Evolutionary conservation across 2,113 vertebrate genomes (phyloP).

Genomic region (Furnarius figulus): DNA sequence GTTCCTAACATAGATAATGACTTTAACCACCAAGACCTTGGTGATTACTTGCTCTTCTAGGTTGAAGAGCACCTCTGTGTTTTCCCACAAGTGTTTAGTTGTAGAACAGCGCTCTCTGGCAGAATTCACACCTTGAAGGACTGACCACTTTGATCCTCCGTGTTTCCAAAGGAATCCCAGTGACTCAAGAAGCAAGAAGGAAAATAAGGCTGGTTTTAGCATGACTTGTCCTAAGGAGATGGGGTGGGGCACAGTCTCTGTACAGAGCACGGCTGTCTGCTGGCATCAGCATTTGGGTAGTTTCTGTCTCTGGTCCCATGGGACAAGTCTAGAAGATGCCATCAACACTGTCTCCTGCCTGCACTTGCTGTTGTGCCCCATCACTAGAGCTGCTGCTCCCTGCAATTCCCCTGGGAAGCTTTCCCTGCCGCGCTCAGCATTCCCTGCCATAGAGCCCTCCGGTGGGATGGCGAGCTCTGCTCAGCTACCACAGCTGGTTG

Average conservation of each 20-base stretch:
- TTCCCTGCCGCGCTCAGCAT: background rate
- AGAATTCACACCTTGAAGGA: background rate
- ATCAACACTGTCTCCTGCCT: background rate
- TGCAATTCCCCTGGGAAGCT: background rate
- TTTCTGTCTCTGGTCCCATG: background rate
- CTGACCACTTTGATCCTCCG: background rate
- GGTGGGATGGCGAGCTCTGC: rapidly evolving
- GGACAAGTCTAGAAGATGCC: background rate
- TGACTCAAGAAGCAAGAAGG: constrained; percentile 33
- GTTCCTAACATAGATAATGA: background rate
- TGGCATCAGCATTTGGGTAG: background rate
- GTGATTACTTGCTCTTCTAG: constrained; percentile 29
- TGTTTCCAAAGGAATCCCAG: constrained; percentile 37
- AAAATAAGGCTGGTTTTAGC: constrained; percentile 52
- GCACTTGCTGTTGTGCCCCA: background rate
- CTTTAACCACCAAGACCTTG: background rate
- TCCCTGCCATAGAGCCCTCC: background rate
- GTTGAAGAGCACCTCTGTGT: constrained; percentile 24
- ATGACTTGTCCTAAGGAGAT: constrained; percentile 14
- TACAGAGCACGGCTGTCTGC: constrained; percentile 3
- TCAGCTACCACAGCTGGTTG: background rate
- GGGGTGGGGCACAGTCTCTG: constrained; percentile 1
- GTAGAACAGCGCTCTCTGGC: background rate
- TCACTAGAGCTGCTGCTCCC: constrained; percentile 44
- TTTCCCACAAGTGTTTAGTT: background rate